Evolutionary conservation across 64 coral and sea anemone species (phyloP).

Genomic region (Pocillopora damicornis): DNA sequence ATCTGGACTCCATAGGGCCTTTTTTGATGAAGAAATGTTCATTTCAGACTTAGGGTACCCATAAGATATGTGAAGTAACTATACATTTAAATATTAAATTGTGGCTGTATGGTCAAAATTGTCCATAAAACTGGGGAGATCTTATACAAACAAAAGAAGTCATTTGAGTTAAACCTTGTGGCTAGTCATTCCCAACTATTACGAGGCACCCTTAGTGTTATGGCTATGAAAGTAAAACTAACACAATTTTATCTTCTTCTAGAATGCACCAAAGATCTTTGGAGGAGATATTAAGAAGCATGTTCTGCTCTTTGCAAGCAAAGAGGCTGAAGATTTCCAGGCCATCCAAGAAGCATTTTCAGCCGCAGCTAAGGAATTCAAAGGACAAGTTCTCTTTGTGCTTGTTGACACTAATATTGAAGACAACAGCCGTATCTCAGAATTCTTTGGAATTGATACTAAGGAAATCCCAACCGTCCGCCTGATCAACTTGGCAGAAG

Average conservation of each 20-base stretch:
- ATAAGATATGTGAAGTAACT: too few species aligned
- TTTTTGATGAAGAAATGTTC: too few species aligned
- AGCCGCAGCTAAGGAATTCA: constrained; percentile 84
- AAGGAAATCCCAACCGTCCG: constrained; percentile 87
- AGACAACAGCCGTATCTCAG: constrained; percentile 88
- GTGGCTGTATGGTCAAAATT: too few species aligned
- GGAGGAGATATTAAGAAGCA: constrained; percentile 96
- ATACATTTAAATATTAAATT: too few species aligned
- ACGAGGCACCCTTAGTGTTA: neutral
- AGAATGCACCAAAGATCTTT: constrained; percentile 99
- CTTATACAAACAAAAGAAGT: too few species aligned
- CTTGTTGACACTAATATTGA: constrained; percentile 87
- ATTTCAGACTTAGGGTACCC: too few species aligned
- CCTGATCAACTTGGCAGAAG: constrained; percentile 89
- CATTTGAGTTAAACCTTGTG: too few species aligned
- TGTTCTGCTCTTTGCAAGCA: constrained; percentile 82
- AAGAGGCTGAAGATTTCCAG: constrained; percentile 79
- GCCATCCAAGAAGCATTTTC: constrained; percentile 65
- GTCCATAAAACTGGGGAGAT: too few species aligned
- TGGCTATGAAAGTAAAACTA: neutral
- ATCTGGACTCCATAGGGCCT: too few species aligned
- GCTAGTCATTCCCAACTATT: too few species aligned
- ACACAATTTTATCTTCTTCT: neutral
- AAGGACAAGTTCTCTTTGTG: constrained; percentile 98
- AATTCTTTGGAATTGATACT: constrained; percentile 93